Conservation (phyloP, 2,888 invertebrate genomes). For the Melikaiella ostensackeni region DNA sequence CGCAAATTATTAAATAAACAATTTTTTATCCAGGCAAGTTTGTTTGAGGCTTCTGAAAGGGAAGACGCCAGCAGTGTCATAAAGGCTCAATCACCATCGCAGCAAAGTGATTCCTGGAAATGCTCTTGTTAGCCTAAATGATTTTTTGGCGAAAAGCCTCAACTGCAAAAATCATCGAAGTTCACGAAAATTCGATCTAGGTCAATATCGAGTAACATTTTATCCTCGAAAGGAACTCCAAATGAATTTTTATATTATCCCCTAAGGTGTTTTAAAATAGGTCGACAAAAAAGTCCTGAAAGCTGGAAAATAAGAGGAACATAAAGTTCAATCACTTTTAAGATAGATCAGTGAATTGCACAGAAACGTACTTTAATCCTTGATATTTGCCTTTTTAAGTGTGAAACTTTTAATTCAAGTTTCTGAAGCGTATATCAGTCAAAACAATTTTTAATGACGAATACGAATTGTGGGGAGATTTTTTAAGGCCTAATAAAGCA, state of each 20-base stretch:
- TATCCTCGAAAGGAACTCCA: slow-evolving; percentile 19
- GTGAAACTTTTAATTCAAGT: slow-evolving; percentile 15
- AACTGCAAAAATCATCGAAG: slow-evolving; percentile 5
- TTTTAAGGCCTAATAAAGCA: slow-evolving; percentile 45
- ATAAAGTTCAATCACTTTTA: slow-evolving; percentile 7
- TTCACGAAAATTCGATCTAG: slow-evolving; percentile 22
- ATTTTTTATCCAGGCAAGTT: slow-evolving; percentile 64
- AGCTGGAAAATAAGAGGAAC: slow-evolving; percentile 12
- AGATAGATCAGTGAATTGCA: slow-evolving; percentile 20
- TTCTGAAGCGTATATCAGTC: slow-evolving; percentile 26
- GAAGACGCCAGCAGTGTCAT: slow-evolving; percentile 69
- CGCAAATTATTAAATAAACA: neutral
- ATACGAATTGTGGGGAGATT: slow-evolving; percentile 42
- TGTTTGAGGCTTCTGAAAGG: slow-evolving; percentile 70
- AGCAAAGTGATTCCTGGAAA: slow-evolving; percentile 70
- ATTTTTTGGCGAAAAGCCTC: neutral
- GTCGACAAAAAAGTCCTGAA: no score
- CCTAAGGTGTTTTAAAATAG: slow-evolving; percentile 28
- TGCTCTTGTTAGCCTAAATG: slow-evolving; percentile 67
- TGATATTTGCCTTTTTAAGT: slow-evolving; percentile 16
- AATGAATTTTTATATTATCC: slow-evolving; percentile 40
- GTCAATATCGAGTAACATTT: neutral
- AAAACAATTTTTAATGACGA: slow-evolving; percentile 18
- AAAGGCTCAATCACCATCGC: slow-evolving; percentile 67
- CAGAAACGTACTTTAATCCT: neutral